A percentile compares a stretch with the other conserved stretches of the same genome.
Evolutionary conservation across 2,113 vertebrate genomes (phyloP).

Genomic region (Uria aalge): DNA sequence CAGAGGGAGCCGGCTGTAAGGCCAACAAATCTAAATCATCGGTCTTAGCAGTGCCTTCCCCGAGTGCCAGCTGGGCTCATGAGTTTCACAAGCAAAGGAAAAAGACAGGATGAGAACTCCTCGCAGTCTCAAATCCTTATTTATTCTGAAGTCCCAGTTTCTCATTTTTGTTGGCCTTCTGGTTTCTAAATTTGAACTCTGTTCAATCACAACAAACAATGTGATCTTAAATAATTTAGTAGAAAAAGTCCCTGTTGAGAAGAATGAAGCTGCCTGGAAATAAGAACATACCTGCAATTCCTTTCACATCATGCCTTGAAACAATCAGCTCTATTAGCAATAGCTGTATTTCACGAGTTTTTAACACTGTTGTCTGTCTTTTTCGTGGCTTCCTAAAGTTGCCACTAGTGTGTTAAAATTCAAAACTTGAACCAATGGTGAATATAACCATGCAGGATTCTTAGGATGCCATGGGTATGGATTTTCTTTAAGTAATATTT

Average conservation of each 20-base stretch:
- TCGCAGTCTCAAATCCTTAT: neutral
- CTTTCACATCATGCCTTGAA: neutral
- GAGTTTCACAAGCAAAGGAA: neutral
- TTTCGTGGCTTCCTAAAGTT: neutral
- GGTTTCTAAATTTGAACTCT: neutral
- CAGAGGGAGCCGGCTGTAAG: neutral
- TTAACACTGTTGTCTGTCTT: neutral
- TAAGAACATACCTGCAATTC: neutral
- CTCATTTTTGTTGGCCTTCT: neutral
- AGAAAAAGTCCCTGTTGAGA: neutral
- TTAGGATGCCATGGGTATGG: neutral
- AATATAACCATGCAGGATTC: neutral
- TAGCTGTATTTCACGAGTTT: neutral
- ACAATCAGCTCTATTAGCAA: neutral
- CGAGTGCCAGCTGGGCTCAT: accelerated
- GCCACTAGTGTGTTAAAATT: neutral
- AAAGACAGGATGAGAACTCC: neutral
- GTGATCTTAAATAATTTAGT: neutral
- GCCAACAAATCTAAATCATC: neutral
- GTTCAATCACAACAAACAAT: neutral
- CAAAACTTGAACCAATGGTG: neutral
- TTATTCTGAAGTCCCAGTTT: neutral
- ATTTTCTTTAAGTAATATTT: neutral
- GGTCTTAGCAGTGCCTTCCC: neutral
- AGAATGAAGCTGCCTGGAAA: neutral